These are phyloP conservation scores for Ceratina calcarata DNA, from an alignment of 1,140 invertebrate species.

Conservation along the genomic window DNA sequence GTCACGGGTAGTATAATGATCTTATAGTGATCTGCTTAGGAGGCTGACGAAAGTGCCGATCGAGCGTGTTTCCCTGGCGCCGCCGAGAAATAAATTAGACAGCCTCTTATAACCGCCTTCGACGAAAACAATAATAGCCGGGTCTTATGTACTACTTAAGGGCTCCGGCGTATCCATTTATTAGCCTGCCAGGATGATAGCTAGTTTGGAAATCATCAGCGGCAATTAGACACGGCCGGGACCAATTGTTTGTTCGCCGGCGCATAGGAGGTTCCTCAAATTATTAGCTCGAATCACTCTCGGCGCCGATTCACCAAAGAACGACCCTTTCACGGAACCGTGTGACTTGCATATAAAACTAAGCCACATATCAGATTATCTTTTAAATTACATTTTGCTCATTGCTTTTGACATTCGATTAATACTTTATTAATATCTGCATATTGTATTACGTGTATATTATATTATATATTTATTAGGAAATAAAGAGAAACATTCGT, in stretches of 20 bases:
- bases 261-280: constrained; percentile 54
- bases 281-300: constrained; percentile 53
- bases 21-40: not conserved
- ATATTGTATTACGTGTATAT: no score
- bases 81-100: constrained; percentile 55
- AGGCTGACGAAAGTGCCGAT: constrained; percentile 45
- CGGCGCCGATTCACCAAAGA: constrained; percentile 34
- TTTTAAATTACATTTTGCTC: no score
- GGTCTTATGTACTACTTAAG: constrained; percentile 59
- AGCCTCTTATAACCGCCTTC: constrained; percentile 54
- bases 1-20: not conserved
- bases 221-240: constrained; percentile 64
- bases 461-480: no score
- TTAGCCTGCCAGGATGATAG: constrained; percentile 60
- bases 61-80: constrained; percentile 31
- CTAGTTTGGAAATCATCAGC: constrained; percentile 63
- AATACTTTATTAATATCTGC: no score
- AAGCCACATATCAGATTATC: no score
- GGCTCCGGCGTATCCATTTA: constrained; percentile 66
- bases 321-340: constrained; percentile 29
- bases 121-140: constrained; percentile 61
- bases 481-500: no score
- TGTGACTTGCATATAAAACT: constrained; percentile 23
- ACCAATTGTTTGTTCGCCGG: constrained; percentile 62
- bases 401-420: no score